Evolutionary conservation across 2,888 invertebrate genomes (phyloP), one percentile per base, ranked within the genome.

Genomic region (Drosophila emarginata): DNA sequence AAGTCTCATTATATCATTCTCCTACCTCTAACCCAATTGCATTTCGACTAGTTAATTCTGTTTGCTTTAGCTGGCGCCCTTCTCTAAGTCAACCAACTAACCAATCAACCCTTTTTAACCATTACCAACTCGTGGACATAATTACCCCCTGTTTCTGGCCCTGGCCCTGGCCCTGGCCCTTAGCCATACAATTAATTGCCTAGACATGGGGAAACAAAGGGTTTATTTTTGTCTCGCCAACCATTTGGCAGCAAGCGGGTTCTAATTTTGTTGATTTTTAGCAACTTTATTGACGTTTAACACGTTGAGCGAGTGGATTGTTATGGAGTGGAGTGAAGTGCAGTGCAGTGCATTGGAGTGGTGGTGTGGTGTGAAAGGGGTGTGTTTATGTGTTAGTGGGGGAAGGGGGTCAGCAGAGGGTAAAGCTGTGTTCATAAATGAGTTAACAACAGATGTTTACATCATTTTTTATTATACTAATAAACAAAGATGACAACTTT

Each of bases 211-310:
- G 14, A 51, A 52, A 0, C 4, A 71, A 75, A 75, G 75, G 75
- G 76, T 75, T 64, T 59, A 40, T 23, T 26, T 57, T 2, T 15
- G 15, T 21, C 32, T 28, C 39, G 66, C 63, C 67, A 78, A 87
- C 85, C 87, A 80, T 77, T 78, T 80, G 79, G 80, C 71, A 64
- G 77, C 79, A 77, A 78, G 84, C 80, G 80, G 80, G 80, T 58
- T 37, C 51, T 79, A 37, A 68, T 67, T 54, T 75, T 85, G 86
- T 79, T 88, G 88, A 80, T 86, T 87, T 45, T 86, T 86, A 68
- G 75, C 88, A 86, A 80, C 72, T 82, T 82, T 83, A 87, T 82
- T 88, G 87, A 85, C 84, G 68, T 86, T 88, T 85, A 88, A 86
- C 88, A 86, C 88, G 74, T 84, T 76, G 64, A 60, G 40, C 60